phyloP scores from a whole-genome alignment of 2,113 vertebrate species.

The Symphodus melops region DNA sequence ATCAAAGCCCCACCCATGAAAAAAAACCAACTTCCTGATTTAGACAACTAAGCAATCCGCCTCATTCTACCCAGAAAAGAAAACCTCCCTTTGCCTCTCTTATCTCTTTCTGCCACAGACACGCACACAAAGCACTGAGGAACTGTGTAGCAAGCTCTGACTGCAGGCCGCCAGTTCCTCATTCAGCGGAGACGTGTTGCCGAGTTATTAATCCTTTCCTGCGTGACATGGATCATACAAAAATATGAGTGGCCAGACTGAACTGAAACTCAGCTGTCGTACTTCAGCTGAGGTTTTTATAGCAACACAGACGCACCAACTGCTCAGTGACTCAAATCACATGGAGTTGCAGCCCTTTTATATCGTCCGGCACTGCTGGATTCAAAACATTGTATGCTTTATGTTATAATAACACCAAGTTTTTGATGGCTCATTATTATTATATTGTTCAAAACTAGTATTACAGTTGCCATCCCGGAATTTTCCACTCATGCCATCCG shows the following conservation, averaged over 20 bases:
- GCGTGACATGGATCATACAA: constrained; percentile 10
- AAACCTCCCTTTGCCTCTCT: constrained; percentile 42
- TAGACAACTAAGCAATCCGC: constrained; percentile 16
- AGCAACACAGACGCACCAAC: neutral
- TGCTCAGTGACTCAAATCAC: neutral
- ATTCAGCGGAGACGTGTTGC: constrained; percentile 15
- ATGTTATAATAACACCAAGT: neutral
- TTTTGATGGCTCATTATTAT: neutral
- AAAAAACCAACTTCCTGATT: constrained; percentile 63
- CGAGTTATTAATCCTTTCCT: neutral
- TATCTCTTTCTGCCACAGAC: neutral
- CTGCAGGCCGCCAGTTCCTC: constrained; percentile 31
- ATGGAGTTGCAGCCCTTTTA: constrained; percentile 3
- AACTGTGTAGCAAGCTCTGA: neutral
- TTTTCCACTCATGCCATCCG: neutral
- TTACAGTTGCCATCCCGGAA: neutral
- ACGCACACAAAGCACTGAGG: neutral
- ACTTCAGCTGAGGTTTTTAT: constrained; percentile 19
- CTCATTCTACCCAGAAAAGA: constrained; percentile 22
- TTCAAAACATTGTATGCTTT: neutral
- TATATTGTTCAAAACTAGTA: neutral
- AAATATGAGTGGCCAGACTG: neutral
- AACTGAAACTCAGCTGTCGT: constrained; percentile 16
- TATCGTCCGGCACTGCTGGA: neutral
- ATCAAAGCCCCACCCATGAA: constrained; percentile 22